Percentiles rank a stretch among this genome's conserved stretches.
These are phyloP conservation scores for Andrena cerasifolii DNA, from an alignment of 1,140 invertebrate genomes.

Conservation along the genomic window DNA sequence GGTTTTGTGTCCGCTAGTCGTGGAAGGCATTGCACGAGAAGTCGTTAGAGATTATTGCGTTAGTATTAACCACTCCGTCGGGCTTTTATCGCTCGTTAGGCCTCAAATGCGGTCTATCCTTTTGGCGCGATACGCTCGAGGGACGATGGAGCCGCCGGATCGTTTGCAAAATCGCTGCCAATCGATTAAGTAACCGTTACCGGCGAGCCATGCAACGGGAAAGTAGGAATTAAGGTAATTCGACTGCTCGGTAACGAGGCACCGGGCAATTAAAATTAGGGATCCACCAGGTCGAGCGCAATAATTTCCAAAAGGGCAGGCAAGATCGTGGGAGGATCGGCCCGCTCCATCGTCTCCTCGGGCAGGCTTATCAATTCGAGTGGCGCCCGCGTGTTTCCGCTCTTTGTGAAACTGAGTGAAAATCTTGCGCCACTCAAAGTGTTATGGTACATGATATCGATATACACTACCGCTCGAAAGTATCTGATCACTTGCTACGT, in stretches of 20 bases:
- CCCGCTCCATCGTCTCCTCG: background rate
- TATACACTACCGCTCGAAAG: no score
- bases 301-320: background rate
- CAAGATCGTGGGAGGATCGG: background rate
- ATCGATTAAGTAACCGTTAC: constrained; percentile 6
- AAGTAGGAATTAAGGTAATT: no score
- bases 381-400: no score
- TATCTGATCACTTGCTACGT: no score
- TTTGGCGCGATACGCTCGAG: background rate
- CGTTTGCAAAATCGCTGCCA: background rate
- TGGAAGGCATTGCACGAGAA: constrained; percentile 81
- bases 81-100: background rate
- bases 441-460: no score
- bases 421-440: no score
- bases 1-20: constrained; percentile 93
- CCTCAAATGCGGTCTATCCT: background rate
- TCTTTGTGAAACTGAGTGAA: no score
- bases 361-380: no score
- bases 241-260: no score
- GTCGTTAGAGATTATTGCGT: constrained; percentile 74
- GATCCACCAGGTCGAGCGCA: no score
- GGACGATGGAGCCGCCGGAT: background rate
- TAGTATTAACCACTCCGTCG: constrained; percentile 48
- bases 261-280: no score
- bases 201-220: no score